A percentile compares a stretch with the other conserved stretches of the same genome.
phyloP scores from a whole-genome alignment of 2,888 invertebrate genomes.

The Unio delphinus region DNA sequence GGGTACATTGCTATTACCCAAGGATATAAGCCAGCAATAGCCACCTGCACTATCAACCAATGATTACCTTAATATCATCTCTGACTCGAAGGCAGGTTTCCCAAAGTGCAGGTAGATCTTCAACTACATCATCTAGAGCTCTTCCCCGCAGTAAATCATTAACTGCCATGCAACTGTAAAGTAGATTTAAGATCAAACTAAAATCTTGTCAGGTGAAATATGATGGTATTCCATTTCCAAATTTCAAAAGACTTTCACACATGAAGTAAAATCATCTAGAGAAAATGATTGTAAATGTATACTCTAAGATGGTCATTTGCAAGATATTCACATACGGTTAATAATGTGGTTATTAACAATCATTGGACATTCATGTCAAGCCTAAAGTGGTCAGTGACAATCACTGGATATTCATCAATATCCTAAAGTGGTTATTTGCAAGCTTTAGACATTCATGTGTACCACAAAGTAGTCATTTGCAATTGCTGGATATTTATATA shows the following conservation, averaged over 20 bases:
- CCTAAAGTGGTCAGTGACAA: too few species aligned
- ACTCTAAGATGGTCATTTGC: not conserved
- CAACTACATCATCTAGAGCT: conserved; percentile 69
- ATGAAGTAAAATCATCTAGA: not conserved
- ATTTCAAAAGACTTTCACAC: not conserved
- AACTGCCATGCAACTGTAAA: conserved; percentile 83
- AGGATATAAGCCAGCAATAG: too few species aligned
- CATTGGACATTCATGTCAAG: too few species aligned
- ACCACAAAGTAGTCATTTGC: too few species aligned
- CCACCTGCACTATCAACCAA: not conserved
- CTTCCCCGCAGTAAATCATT: conserved; percentile 85
- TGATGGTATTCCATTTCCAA: not conserved
- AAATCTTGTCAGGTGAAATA: not conserved
- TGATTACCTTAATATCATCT: conserved; percentile 92
- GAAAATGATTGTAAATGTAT: not conserved
- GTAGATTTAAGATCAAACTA: not conserved
- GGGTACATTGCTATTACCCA: too few species aligned
- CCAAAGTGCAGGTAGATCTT: conserved; percentile 80
- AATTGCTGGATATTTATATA: too few species aligned
- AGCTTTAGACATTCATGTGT: too few species aligned
- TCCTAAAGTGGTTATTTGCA: too few species aligned
- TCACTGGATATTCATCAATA: too few species aligned
- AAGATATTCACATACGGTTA: too few species aligned
- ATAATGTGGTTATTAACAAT: too few species aligned
- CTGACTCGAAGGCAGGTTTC: conserved; percentile 88